phyloP scores from a whole-genome alignment of 2,888 invertebrate genomes.

The Sesia apiformis region DNA sequence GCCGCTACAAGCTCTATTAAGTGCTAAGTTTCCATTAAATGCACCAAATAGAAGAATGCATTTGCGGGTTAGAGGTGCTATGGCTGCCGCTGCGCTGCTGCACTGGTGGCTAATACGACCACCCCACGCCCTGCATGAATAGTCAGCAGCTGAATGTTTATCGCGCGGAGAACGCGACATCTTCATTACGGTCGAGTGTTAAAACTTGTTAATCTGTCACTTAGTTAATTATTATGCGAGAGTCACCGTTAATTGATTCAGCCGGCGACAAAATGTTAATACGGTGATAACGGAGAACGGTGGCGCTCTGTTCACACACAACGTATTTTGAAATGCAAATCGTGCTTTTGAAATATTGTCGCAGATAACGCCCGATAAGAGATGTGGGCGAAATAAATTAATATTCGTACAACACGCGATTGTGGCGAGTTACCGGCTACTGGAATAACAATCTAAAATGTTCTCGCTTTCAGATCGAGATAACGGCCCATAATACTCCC shows the following conservation, averaged over 20 bases:
- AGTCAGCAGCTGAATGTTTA: slow-evolving; percentile 27
- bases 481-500: no score
- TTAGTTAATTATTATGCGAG: slow-evolving; percentile 65
- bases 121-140: slow-evolving; percentile 31
- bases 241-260: slow-evolving; percentile 60
- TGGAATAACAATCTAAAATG: no score
- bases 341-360: slow-evolving; percentile 40
- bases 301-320: slow-evolving; percentile 18
- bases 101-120: slow-evolving; percentile 17
- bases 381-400: slow-evolving; percentile 38
- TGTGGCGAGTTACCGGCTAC: slow-evolving; percentile 14
- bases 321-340: slow-evolving; percentile 48
- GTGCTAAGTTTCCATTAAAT: not conserved
- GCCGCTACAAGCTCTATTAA: not conserved
- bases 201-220: slow-evolving; percentile 69
- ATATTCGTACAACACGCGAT: slow-evolving; percentile 49
- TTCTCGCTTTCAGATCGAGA: no score
- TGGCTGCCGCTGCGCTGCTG: not conserved
- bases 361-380: slow-evolving; percentile 42
- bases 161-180: slow-evolving; percentile 46
- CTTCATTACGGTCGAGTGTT: slow-evolving; percentile 70
- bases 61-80: not conserved
- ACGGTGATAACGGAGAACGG: slow-evolving; percentile 42
- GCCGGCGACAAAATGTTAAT: slow-evolving; percentile 70
- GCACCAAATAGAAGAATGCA: not conserved